Evolutionary conservation across 2,113 vertebrate species (phyloP).

Genomic region (Lepus americanus): DNA sequence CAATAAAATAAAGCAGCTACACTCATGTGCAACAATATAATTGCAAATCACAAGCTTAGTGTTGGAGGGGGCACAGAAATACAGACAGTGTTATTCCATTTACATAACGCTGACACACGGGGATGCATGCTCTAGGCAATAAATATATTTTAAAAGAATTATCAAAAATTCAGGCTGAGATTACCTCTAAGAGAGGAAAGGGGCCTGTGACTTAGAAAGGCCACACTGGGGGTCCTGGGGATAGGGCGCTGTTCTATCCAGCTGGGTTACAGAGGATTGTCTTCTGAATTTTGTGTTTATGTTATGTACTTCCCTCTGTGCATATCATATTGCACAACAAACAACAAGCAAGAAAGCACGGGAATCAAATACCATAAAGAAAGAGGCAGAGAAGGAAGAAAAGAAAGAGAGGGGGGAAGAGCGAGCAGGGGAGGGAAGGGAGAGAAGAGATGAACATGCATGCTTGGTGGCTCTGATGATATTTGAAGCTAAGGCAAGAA

Average conservation of each 20-base stretch:
- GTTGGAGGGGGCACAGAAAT: neutral
- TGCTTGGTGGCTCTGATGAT: neutral
- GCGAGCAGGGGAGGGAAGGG: neutral
- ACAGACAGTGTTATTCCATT: neutral
- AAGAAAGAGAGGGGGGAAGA: neutral
- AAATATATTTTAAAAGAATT: slow-evolving; percentile 3
- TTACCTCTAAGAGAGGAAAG: neutral
- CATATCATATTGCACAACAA: neutral
- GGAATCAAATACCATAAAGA: neutral
- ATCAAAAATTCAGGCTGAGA: neutral
- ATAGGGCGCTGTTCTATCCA: neutral
- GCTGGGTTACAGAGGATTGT: neutral
- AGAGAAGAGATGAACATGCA: neutral
- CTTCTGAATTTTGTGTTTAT: neutral
- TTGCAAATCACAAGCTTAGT: neutral
- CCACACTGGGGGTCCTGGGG: too few relatives aligned
- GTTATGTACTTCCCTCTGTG: neutral
- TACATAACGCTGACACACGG: neutral
- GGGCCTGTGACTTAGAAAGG: neutral
- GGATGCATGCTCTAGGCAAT: neutral
- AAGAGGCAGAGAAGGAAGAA: neutral
- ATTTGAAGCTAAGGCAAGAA: neutral
- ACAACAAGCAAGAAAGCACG: neutral
- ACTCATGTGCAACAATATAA: neutral
- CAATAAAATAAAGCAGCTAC: neutral